These are phyloP conservation scores for Drosophila lowei DNA, from an alignment of 1,140 invertebrate species.

Conservation along the genomic window DNA sequence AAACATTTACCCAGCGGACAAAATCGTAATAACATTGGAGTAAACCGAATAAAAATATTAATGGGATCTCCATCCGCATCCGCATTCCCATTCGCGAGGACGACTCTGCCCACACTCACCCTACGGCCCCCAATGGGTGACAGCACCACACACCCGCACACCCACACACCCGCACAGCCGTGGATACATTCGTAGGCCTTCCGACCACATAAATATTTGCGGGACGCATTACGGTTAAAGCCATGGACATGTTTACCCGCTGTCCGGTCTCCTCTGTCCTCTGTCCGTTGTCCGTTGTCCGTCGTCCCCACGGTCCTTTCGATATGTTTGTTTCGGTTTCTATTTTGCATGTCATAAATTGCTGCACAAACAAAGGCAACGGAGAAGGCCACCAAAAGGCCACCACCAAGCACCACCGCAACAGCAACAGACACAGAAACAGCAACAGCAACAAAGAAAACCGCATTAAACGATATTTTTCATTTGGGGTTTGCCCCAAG, in stretches of 20 bases:
- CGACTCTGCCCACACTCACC: neutral
- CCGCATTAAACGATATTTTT: slow-evolving; percentile 39
- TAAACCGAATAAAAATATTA: slow-evolving; percentile 64
- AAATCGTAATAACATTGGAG: slow-evolving; percentile 35
- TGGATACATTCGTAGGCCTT: neutral
- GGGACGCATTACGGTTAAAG: slow-evolving; percentile 42
- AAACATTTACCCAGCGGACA: slow-evolving; percentile 24
- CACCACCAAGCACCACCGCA: neutral
- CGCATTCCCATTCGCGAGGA: no score
- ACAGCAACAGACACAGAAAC: no score
- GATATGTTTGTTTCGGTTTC: slow-evolving; percentile 52
- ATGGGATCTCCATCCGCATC: slow-evolving; percentile 26
- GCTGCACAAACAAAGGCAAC: slow-evolving; percentile 59
- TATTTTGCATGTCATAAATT: slow-evolving; percentile 63
- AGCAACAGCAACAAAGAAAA: neutral
- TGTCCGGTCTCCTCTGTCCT: no score
- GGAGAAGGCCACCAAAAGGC: slow-evolving; percentile 15
- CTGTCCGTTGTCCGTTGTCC: slow-evolving; percentile 2
- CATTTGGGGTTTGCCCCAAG: slow-evolving; percentile 16
- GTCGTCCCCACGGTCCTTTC: slow-evolving; percentile 40
- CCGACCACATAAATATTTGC: slow-evolving; percentile 60
- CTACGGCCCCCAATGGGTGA: no score
- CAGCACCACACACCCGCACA: neutral
- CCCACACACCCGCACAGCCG: neutral
- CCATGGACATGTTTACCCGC: slow-evolving; percentile 31